A percentile compares a stretch with the other conserved stretches of the same genome.
Evolutionary conservation across 2,113 vertebrate species (phyloP).

Genomic region (Neotragus pygmaeus): DNA sequence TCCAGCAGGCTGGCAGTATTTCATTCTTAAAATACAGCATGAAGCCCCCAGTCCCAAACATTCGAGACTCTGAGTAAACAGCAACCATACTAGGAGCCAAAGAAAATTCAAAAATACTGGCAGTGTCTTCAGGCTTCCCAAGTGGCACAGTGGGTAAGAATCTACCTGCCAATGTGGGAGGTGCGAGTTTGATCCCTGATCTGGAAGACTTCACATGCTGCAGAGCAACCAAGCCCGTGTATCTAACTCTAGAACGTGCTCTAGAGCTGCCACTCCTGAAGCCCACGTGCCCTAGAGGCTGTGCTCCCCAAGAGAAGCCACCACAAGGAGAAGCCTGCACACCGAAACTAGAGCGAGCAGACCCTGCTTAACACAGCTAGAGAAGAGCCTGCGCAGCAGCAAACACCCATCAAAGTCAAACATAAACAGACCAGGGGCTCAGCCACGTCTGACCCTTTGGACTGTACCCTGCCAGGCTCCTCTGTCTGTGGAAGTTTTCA

Average conservation of each 20-base stretch:
- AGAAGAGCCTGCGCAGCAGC: background rate
- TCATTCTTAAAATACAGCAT: background rate
- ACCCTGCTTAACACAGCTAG: background rate
- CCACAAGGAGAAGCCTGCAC: background rate
- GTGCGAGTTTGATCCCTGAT: background rate
- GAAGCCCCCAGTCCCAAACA: background rate
- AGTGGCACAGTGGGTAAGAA: background rate
- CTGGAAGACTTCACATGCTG: background rate
- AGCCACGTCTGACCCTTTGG: background rate
- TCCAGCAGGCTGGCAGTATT: background rate
- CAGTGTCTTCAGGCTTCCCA: background rate
- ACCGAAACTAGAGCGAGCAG: fast-evolving
- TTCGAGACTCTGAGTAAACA: background rate
- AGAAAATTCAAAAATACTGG: background rate
- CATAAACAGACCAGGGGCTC: background rate
- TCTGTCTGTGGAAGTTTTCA: background rate
- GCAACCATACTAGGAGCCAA: background rate
- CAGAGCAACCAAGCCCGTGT: background rate
- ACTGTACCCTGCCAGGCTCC: background rate
- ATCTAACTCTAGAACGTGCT: background rate
- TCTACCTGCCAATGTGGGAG: background rate
- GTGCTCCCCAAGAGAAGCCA: background rate
- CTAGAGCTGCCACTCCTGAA: background rate
- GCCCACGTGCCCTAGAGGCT: fast-evolving
- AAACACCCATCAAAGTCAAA: background rate